Evolutionary conservation across 92 coral and sea anemone species (phyloP).

Genomic region (Palythoa heliodiscus): DNA sequence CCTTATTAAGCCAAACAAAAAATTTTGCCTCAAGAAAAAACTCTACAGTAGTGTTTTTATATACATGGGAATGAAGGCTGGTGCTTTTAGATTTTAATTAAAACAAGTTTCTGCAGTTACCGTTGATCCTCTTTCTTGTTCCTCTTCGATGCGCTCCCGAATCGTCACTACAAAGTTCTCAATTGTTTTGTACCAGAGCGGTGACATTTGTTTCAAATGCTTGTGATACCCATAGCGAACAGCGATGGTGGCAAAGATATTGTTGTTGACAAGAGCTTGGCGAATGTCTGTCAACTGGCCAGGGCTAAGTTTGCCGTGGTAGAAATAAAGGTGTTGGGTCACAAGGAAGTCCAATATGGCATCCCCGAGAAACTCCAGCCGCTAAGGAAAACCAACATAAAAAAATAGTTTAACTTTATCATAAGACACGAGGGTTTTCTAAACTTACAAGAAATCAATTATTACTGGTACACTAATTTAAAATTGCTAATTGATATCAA

Average conservation of each 20-base stretch:
- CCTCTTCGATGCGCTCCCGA: constrained; percentile 53
- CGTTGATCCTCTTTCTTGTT: constrained; percentile 41
- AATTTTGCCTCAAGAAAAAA: too few relatives aligned
- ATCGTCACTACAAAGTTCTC: constrained; percentile 71
- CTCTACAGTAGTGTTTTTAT: too few relatives aligned
- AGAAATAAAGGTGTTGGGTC: constrained; percentile 87
- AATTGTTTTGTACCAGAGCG: constrained; percentile 79
- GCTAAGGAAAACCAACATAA: constrained; percentile 35
- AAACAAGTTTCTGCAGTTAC: background rate
- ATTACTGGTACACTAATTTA: too few relatives aligned
- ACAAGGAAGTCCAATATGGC: constrained; percentile 92
- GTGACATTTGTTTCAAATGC: constrained; percentile 83
- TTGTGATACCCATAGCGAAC: constrained; percentile 76
- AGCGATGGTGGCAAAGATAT: constrained; percentile 92
- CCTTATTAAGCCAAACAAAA: too few relatives aligned
- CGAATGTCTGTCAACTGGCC: constrained; percentile 92
- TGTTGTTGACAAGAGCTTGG: constrained; percentile 95
- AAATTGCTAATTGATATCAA: too few relatives aligned
- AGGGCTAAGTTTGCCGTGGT: constrained; percentile 70
- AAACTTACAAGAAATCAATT: too few relatives aligned
- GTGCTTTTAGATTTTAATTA: background rate
- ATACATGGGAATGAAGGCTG: background rate
- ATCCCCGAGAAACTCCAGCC: constrained; percentile 97
- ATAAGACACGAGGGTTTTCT: background rate
- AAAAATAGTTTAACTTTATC: background rate